Percentiles rank a stretch among this genome's conserved stretches.
phyloP scores from a whole-genome alignment of 2,888 invertebrate genomes.

The Sarcophaga variegata region DNA sequence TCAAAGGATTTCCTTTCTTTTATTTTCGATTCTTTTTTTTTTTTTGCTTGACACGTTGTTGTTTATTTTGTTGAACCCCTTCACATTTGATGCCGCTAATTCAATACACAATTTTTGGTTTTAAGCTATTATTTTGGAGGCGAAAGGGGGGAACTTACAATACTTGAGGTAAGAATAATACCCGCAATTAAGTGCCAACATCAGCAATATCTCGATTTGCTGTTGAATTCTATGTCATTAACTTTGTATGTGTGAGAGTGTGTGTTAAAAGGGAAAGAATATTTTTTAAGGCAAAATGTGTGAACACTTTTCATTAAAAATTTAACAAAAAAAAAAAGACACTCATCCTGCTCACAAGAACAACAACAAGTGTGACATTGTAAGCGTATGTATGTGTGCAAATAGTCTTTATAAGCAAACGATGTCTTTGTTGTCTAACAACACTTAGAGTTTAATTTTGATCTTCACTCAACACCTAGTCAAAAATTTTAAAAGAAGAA shows the following conservation, averaged over 20 bases:
- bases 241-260: background rate
- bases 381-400: too few species aligned
- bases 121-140: background rate
- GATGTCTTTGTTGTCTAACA: conserved; percentile 61
- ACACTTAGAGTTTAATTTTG: conserved; percentile 50
- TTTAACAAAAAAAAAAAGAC: conserved; percentile 35
- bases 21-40: background rate
- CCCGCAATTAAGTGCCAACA: conserved; percentile 57
- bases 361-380: too few species aligned
- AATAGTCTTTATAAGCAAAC: too few species aligned
- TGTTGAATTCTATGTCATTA: background rate
- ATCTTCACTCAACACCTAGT: conserved; percentile 49
- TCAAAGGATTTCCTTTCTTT: conserved; percentile 62
- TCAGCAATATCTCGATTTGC: conserved; percentile 4
- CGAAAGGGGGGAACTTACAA: conserved; percentile 49
- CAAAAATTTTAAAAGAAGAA: background rate
- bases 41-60: conserved; percentile 59
- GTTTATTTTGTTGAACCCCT: conserved; percentile 7
- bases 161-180: conserved; percentile 76
- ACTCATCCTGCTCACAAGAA: background rate
- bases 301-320: conserved; percentile 58
- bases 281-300: conserved; percentile 45
- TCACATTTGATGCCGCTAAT: background rate
- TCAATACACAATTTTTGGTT: conserved; percentile 29
- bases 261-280: conserved; percentile 24